These are phyloP conservation scores for Ectropis crepuscularia DNA, from an alignment of 2,888 invertebrate species.

Conservation along the genomic window DNA sequence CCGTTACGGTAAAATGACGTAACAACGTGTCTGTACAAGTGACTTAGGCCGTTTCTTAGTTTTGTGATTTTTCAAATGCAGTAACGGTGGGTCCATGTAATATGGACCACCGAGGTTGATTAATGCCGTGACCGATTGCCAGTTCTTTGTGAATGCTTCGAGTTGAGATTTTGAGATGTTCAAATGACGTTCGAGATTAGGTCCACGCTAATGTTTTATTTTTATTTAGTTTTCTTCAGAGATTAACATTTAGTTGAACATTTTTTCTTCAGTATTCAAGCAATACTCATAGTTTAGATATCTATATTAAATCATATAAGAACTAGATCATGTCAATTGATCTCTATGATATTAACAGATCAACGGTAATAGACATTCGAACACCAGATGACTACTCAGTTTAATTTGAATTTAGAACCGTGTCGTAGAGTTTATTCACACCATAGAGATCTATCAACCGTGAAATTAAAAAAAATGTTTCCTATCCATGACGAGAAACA, in stretches of 20 bases:
- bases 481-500: slow-evolving; percentile 3
- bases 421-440: slow-evolving; percentile 60
- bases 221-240: no score
- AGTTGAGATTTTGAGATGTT: slow-evolving; percentile 38
- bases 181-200: not conserved
- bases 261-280: no score
- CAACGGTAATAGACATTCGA: slow-evolving; percentile 53
- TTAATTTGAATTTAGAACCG: slow-evolving; percentile 61
- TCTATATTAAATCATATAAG: no score
- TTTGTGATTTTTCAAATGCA: slow-evolving; percentile 53
- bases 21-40: slow-evolving; percentile 7
- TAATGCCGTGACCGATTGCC: slow-evolving; percentile 56
- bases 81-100: slow-evolving; percentile 60
- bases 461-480: slow-evolving; percentile 54
- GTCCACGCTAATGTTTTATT: not conserved
- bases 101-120: slow-evolving; percentile 67
- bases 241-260: no score
- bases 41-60: slow-evolving; percentile 16
- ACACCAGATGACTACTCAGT: slow-evolving; percentile 57
- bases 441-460: slow-evolving; percentile 55
- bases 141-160: slow-evolving; percentile 54
- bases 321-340: no score
- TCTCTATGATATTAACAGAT: not conserved
- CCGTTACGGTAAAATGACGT: slow-evolving; percentile 21
- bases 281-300: no score